Conservation (phyloP, 2,888 invertebrate species). For the Zaprionus bogoriensis region DNA sequence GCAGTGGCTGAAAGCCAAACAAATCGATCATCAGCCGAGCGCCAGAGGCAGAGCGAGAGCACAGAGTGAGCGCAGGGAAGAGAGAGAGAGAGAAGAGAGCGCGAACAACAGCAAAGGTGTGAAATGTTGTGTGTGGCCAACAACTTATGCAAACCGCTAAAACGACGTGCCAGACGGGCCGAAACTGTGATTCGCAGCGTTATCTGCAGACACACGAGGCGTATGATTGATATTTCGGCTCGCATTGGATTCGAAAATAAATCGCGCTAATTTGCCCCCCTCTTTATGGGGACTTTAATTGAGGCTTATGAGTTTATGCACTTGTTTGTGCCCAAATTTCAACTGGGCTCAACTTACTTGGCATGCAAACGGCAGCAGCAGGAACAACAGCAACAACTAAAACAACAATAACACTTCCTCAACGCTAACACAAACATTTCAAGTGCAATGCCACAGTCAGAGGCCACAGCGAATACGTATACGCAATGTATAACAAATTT, state of each 20-base stretch:
- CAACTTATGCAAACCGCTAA: constrained; percentile 22
- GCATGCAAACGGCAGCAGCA: constrained; percentile 29
- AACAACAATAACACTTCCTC: constrained; percentile 36
- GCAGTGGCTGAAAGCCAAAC: constrained; percentile 17
- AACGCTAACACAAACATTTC: constrained; percentile 42
- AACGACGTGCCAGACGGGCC: too few species aligned
- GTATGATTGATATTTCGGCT: constrained; percentile 43
- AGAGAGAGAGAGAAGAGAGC: neutral
- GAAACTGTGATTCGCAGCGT: constrained; percentile 33
- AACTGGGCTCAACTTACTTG: constrained; percentile 8
- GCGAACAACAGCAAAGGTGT: constrained; percentile 39
- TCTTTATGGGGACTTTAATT: constrained; percentile 54
- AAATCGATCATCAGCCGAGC: constrained; percentile 46
- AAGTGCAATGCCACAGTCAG: constrained; percentile 67
- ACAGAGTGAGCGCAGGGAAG: neutral
- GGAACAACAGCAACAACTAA: neutral
- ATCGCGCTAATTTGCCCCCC: constrained; percentile 48
- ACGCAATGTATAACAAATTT: constrained; percentile 2
- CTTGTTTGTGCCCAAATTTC: constrained; percentile 45
- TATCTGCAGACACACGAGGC: constrained; percentile 34
- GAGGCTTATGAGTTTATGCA: constrained; percentile 57
- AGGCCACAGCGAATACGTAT: constrained; percentile 26
- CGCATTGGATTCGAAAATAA: constrained; percentile 50
- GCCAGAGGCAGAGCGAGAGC: neutral
- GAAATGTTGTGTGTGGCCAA: constrained; percentile 26